Percentiles rank a stretch among this genome's conserved stretches.
Conservation (phyloP, 53 echinoderm and acorn worm genomes). For the Mesocentrotus franciscanus region DNA sequence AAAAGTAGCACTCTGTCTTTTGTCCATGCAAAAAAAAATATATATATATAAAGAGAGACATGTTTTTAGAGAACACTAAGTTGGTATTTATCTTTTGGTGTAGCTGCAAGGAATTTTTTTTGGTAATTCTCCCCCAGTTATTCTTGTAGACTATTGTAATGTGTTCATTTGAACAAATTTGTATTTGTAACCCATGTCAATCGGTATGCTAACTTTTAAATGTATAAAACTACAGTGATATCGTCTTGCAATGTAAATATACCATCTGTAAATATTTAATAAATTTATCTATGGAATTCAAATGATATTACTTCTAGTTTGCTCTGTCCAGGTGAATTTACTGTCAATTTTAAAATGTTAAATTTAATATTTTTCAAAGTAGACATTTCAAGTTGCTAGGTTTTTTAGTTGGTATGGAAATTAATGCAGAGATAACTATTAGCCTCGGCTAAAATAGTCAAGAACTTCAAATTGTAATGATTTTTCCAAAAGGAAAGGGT, state of each 20-base stretch:
- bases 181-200: neutral
- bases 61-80: neutral
- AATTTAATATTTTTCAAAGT: neutral
- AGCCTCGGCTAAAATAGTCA: too few species aligned
- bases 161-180: neutral
- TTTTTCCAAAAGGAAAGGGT: too few species aligned
- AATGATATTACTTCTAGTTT: neutral
- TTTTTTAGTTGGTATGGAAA: neutral
- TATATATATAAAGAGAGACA: neutral
- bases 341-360: neutral
- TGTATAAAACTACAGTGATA: conserved; percentile 34
- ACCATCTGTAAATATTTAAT: conserved; percentile 47
- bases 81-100: neutral
- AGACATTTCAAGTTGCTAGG: neutral
- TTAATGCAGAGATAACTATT: neutral
- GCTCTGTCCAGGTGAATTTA: neutral
- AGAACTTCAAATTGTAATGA: too few species aligned
- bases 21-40: neutral
- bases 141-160: neutral
- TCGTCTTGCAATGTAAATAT: conserved; percentile 50
- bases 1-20: neutral
- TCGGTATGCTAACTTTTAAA: neutral
- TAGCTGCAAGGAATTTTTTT: neutral
- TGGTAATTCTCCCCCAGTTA: neutral
- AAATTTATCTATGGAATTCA: conserved; percentile 47